A percentile compares a stretch with the other conserved stretches of the same genome.
These are phyloP conservation scores for Uloborus plumipes DNA, from an alignment of 2,888 invertebrate genomes.

Conservation along the genomic window DNA sequence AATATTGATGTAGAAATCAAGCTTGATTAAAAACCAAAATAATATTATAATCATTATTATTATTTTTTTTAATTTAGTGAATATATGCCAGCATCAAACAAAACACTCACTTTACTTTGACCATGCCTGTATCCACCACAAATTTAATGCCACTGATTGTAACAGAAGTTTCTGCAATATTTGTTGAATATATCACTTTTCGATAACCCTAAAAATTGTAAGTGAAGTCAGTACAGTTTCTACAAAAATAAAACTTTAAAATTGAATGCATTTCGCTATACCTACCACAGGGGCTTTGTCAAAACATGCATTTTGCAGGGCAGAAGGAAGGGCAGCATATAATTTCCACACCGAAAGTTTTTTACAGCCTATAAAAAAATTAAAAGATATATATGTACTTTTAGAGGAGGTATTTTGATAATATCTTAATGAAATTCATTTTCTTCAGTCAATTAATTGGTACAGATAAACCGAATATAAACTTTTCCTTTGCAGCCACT, in stretches of 20 bases:
- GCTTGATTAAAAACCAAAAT: too few relatives aligned
- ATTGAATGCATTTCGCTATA: conserved; percentile 24
- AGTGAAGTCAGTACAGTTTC: neutral
- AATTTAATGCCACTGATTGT: conserved; percentile 83
- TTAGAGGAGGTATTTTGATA: too few relatives aligned
- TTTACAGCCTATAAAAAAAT: conserved; percentile 75
- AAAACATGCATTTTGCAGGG: conserved; percentile 74
- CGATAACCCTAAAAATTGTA: conserved; percentile 70
- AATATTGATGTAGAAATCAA: too few relatives aligned
- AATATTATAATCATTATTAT: too few relatives aligned
- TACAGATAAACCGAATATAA: too few relatives aligned
- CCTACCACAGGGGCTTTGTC: conserved; percentile 71
- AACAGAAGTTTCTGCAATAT: conserved; percentile 78
- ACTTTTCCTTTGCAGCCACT: too few relatives aligned
- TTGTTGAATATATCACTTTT: conserved; percentile 76
- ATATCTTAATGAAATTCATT: too few relatives aligned
- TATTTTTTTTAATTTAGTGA: too few relatives aligned
- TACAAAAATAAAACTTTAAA: neutral
- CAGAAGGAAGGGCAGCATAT: conserved; percentile 75
- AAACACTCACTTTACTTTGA: conserved; percentile 82
- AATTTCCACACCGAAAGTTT: conserved; percentile 80
- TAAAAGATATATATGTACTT: too few relatives aligned
- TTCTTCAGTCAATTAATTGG: too few relatives aligned
- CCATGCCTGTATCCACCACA: conserved; percentile 92
- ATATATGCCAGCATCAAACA: neutral